Conservation (phyloP, 1,140 invertebrate species). For the Drosophila rhopaloa region DNA sequence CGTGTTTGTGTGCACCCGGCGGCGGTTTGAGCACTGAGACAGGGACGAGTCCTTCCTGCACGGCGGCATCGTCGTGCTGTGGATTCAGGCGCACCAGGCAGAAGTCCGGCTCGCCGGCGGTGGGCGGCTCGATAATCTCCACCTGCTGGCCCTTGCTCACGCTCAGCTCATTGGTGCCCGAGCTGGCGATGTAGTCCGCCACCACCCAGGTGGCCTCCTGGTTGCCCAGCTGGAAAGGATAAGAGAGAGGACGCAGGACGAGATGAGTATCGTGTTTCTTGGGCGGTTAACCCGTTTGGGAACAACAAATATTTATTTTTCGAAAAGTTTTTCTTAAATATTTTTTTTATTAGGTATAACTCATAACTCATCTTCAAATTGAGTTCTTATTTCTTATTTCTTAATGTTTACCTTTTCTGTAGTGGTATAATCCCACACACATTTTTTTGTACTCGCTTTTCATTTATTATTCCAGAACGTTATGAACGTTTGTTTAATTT, state of each 20-base stretch:
- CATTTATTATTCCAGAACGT: no score
- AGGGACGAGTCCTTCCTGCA: slow-evolving; percentile 93
- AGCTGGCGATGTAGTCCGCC: slow-evolving; percentile 90
- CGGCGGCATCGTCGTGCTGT: slow-evolving; percentile 86
- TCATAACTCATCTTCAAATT: no score
- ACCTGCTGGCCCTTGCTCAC: slow-evolving; percentile 96
- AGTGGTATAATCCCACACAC: no score
- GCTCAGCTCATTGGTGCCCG: slow-evolving; percentile 89
- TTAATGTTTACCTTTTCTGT: no score
- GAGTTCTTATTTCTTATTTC: no score
- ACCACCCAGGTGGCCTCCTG: slow-evolving; percentile 95
- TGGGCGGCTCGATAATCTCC: slow-evolving; percentile 92
- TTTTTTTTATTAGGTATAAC: no score
- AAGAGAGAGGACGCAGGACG: slow-evolving; percentile 16
- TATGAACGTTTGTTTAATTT: no score
- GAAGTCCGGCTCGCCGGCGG: slow-evolving; percentile 86
- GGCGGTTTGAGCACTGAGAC: slow-evolving; percentile 92
- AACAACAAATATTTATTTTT: no score
- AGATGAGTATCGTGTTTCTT: slow-evolving; percentile 25
- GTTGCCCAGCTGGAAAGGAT: slow-evolving; percentile 86
- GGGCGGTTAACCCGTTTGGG: slow-evolving; percentile 13
- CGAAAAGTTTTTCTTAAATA: no score
- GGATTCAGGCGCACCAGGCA: slow-evolving; percentile 87
- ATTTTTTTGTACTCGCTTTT: no score
- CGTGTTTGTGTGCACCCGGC: slow-evolving; percentile 86